Base-by-base conservation (phyloP, 2,888 invertebrate species). In the Troides helena region DNA sequence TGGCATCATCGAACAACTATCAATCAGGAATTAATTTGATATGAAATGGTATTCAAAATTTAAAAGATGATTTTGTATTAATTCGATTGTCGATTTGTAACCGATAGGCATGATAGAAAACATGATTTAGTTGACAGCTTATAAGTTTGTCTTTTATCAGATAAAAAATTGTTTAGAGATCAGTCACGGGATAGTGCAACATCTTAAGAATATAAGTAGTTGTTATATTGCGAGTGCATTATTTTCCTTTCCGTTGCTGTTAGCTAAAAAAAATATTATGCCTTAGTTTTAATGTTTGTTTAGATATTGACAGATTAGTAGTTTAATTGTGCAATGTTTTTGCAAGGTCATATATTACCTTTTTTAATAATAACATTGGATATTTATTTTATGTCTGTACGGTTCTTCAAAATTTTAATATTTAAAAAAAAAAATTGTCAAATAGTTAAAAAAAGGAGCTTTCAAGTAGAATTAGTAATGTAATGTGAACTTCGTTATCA, bases 401-500 rank as follows among this genome's bases (percentile, higher is more conserved):
- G 30, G 30, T 30, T 30, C 30, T 5, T 4, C 30, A 3, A 3
- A 3, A 30, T 30, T 30, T 30, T 30, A 30, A 30, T 30, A 30
- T 21, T 21, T 21, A 21, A 21, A 21, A 21, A 21, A 21, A 21
- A 21, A 21, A 21, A 21, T 21, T 30, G 30, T 30, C 30, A 30
- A 39, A 10, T 1, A 6, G 8, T 7, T 39, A 39, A 39, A 39
- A 10, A 10, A 10, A 39, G 8, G 10, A 10, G 8, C 10, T 10
- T 39, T 39, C 39, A 39, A 1, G 10, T 39, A 39, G 8, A 39
- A 39, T 39, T 39, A 39, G 0, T 39, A 58, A 65, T 59, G 43
- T 39, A 58, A 65, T 59, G n/a, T 59, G 65, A 65, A 65, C 43
- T 65, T 65, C 65, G 46, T 65, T 59, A 65, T 59, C 65, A 65